phyloP scores from a whole-genome alignment of 2,113 vertebrate species.

The Sigmodon hispidus region DNA sequence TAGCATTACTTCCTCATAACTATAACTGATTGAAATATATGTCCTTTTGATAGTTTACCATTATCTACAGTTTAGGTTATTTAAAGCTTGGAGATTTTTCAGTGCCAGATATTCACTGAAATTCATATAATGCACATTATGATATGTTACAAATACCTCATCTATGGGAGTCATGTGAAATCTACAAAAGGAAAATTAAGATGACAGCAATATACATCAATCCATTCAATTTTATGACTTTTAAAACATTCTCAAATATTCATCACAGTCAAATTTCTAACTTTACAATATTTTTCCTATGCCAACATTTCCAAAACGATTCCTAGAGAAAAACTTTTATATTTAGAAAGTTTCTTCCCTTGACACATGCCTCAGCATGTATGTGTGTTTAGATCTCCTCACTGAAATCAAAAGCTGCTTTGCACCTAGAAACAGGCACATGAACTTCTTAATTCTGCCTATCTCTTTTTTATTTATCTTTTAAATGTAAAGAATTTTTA shows the following conservation, averaged over 20 bases:
- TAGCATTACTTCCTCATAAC: neutral
- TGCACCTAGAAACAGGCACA: neutral
- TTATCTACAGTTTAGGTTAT: neutral
- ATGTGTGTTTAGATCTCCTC: neutral
- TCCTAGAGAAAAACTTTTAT: neutral
- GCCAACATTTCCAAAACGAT: slow-evolving; percentile 7
- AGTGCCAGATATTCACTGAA: neutral
- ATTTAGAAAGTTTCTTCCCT: slow-evolving; percentile 39
- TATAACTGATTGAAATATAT: neutral
- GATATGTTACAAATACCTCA: neutral
- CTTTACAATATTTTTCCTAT: neutral
- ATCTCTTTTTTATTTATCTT: neutral
- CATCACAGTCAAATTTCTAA: neutral
- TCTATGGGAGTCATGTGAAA: neutral
- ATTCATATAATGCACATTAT: neutral
- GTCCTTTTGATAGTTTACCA: neutral
- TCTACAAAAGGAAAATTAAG: neutral
- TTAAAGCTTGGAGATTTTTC: neutral
- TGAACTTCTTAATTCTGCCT: neutral
- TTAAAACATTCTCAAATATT: slow-evolving; percentile 6
- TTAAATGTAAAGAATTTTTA: neutral
- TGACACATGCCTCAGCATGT: neutral
- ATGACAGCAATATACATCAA: neutral
- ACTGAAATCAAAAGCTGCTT: neutral
- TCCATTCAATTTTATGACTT: slow-evolving; percentile 25